phyloP scores from a whole-genome alignment of 2,113 vertebrate species.

The Aepyceros melampus region DNA sequence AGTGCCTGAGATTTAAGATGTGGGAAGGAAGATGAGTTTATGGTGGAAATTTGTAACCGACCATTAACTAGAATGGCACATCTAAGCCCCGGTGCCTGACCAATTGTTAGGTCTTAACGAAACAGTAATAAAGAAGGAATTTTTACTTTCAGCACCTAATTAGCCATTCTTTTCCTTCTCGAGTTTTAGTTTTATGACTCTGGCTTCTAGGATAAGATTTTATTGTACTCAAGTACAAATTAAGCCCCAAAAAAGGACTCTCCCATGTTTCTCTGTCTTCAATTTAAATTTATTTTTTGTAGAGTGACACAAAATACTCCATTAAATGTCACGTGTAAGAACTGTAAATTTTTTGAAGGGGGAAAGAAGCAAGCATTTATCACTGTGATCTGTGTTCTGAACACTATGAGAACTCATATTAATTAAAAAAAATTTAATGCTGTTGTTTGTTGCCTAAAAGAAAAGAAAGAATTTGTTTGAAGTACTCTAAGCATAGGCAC shows the following conservation, averaged over 20 bases:
- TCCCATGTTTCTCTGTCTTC: constrained; percentile 41
- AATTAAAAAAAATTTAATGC: neutral
- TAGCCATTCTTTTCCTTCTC: constrained; percentile 69
- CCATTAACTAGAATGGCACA: constrained; percentile 48
- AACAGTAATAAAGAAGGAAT: constrained; percentile 51
- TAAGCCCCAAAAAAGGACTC: constrained; percentile 54
- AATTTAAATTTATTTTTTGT: constrained; percentile 48
- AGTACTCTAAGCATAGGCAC: neutral
- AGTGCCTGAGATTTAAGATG: neutral
- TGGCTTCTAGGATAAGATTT: constrained; percentile 70
- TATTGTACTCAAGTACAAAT: constrained; percentile 59
- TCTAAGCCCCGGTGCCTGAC: neutral
- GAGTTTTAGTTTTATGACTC: constrained; percentile 73
- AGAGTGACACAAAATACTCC: neutral
- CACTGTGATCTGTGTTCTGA: constrained; percentile 24
- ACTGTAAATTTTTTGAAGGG: constrained; percentile 29
- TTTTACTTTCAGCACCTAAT: constrained; percentile 69
- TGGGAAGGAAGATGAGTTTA: constrained; percentile 47
- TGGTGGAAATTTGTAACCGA: constrained; percentile 35
- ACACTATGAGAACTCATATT: neutral
- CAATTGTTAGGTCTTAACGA: constrained; percentile 34
- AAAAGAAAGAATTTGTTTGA: neutral
- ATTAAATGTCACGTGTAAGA: neutral
- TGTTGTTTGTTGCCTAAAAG: neutral
- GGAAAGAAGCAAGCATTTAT: neutral